A percentile compares a stretch with the other conserved stretches of the same genome.
Conservation (phyloP, 2,888 invertebrate species). For the Drosophila colorata region DNA sequence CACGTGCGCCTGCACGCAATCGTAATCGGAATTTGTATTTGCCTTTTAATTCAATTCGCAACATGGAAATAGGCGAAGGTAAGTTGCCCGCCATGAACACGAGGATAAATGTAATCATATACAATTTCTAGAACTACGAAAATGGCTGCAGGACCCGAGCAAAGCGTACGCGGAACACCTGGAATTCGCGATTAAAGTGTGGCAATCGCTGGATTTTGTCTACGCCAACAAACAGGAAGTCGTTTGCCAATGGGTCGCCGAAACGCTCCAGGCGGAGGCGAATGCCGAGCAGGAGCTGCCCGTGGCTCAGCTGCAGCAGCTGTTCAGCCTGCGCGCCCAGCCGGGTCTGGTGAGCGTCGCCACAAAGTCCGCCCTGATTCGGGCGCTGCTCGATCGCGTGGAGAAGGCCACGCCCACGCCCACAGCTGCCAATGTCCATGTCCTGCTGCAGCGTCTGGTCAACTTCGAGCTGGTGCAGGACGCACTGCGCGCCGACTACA, state of each 20-base stretch:
- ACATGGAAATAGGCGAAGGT: conserved; percentile 69
- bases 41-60: conserved; percentile 8
- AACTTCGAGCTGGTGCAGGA: conserved; percentile 81
- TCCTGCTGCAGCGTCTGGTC: conserved; percentile 64
- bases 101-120: background rate
- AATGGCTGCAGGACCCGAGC: conserved; percentile 79
- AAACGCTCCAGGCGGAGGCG: background rate
- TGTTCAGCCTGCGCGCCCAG: conserved; percentile 72
- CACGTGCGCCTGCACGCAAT: conserved; percentile 61
- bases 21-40: conserved; percentile 41
- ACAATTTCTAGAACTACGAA: conserved; percentile 74
- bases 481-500: conserved; percentile 68
- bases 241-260: conserved; percentile 78
- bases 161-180: conserved; percentile 77
- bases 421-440: conserved; percentile 11
- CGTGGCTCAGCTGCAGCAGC: conserved; percentile 33
- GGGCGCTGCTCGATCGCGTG: conserved; percentile 43
- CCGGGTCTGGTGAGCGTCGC: conserved; percentile 73
- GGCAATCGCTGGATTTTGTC: conserved; percentile 83
- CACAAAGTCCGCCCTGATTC: conserved; percentile 67
- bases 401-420: background rate
- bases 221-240: conserved; percentile 82
- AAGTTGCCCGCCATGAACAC: background rate
- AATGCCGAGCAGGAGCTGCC: conserved; percentile 10
- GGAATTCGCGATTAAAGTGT: conserved; percentile 82